These are phyloP conservation scores for Hycleus cichorii DNA, from an alignment of 1,140 invertebrate genomes.

Conservation along the genomic window DNA sequence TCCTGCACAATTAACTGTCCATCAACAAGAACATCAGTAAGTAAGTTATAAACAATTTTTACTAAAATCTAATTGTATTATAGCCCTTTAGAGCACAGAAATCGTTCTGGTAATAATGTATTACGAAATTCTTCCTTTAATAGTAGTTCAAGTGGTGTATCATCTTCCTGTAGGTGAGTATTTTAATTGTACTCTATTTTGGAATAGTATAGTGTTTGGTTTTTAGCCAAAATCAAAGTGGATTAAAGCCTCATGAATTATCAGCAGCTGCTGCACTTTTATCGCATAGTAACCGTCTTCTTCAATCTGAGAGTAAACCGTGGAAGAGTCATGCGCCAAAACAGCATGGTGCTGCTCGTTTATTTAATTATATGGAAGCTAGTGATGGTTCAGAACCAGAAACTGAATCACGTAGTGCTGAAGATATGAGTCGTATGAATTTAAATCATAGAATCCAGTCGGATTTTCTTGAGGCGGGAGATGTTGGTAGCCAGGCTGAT, in stretches of 20 bases:
- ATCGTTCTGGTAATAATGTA: conserved; percentile 30
- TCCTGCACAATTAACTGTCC: conserved; percentile 63
- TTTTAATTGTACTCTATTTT: neutral
- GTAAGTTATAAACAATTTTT: conserved; percentile 30
- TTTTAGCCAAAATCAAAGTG: conserved; percentile 10
- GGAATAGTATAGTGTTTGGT: neutral
- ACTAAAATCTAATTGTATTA: conserved; percentile 19
- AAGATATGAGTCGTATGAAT: conserved; percentile 69
- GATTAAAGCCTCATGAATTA: conserved; percentile 28
- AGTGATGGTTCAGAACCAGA: conserved; percentile 49
- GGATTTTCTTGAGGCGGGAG: conserved; percentile 47
- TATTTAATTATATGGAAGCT: conserved; percentile 53
- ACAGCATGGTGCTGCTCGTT: conserved; percentile 47
- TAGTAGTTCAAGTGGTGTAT: conserved; percentile 3
- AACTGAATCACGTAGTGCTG: conserved; percentile 50
- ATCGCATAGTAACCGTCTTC: conserved; percentile 33
- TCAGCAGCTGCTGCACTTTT: conserved; percentile 29
- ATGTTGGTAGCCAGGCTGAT: conserved; percentile 41
- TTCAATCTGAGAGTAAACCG: conserved; percentile 33
- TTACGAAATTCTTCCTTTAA: conserved; percentile 30
- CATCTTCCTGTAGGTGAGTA: conserved; percentile 18
- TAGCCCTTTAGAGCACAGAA: conserved; percentile 38
- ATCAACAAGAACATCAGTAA: conserved; percentile 63
- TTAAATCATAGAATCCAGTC: conserved; percentile 62
- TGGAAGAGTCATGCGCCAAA: conserved; percentile 41